Conservation (phyloP, 2,888 invertebrate species). For the Eledona agricola region DNA sequence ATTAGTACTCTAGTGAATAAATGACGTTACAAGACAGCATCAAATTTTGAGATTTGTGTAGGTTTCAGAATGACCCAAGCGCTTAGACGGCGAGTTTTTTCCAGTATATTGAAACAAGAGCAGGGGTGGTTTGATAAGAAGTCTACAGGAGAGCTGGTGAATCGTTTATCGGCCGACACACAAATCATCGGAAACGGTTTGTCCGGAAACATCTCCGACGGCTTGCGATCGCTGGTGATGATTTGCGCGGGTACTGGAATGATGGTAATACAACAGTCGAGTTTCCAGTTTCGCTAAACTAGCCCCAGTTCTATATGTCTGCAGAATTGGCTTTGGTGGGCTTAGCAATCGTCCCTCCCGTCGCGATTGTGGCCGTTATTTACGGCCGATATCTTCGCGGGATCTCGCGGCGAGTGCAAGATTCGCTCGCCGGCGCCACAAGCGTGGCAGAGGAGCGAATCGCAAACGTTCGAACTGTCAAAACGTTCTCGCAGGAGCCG, state of each 20-base stretch:
- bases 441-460: constrained; percentile 92
- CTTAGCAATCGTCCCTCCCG: constrained; percentile 87
- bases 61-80: constrained; percentile 88
- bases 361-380: constrained; percentile 82
- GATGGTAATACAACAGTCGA: too few relatives aligned
- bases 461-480: constrained; percentile 90
- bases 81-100: constrained; percentile 80
- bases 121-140: constrained; percentile 90
- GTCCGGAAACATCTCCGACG: constrained; percentile 95
- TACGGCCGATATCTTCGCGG: constrained; percentile 86
- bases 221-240: constrained; percentile 87
- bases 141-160: constrained; percentile 91
- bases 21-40: too few relatives aligned
- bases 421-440: constrained; percentile 70
- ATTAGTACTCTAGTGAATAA: too few relatives aligned
- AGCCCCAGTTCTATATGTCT: constrained; percentile 93
- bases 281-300: too few relatives aligned
- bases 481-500: constrained; percentile 88
- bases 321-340: constrained; percentile 87
- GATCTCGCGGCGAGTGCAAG: constrained; percentile 83
- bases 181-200: constrained; percentile 90
- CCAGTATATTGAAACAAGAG: constrained; percentile 85
- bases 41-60: too few relatives aligned
- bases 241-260: constrained; percentile 88
- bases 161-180: constrained; percentile 89